A percentile compares a stretch with the other conserved stretches of the same genome.
These are phyloP conservation scores for Globicephala melas DNA, from an alignment of 2,113 vertebrate genomes.

Conservation along the genomic window DNA sequence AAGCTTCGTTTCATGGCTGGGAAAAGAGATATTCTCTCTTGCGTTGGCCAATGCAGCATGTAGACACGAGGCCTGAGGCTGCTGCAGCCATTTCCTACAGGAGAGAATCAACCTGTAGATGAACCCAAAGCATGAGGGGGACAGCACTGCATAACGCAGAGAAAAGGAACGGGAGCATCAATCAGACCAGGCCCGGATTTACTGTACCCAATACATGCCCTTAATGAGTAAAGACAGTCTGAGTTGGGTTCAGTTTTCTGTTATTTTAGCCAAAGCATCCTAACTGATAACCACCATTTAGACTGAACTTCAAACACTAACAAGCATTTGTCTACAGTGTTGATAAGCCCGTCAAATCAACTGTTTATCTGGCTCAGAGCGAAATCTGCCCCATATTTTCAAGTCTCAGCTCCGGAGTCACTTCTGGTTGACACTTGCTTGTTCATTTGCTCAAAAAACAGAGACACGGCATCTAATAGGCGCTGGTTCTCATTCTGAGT, in stretches of 20 bases:
- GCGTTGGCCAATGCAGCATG: neutral
- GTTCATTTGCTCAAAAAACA: constrained; percentile 45
- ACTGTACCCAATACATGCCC: neutral
- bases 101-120: neutral
- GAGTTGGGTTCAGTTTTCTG: neutral
- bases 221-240: neutral
- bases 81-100: neutral
- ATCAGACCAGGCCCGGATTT: too few relatives aligned
- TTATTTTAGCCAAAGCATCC: neutral
- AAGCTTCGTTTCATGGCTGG: neutral
- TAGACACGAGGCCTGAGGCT: neutral
- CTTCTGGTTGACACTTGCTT: neutral
- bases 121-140: accelerated
- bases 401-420: neutral
- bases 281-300: neutral
- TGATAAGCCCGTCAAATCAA: neutral
- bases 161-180: neutral
- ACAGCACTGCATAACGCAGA: neutral
- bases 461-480: neutral
- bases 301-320: neutral
- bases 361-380: neutral
- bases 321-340: neutral
- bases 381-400: neutral
- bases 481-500: neutral
- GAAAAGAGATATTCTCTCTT: neutral